A percentile compares a stretch with the other conserved stretches of the same genome.
Evolutionary conservation across 2,888 invertebrate species (phyloP).

Genomic region (Andrena chrysosceles): DNA sequence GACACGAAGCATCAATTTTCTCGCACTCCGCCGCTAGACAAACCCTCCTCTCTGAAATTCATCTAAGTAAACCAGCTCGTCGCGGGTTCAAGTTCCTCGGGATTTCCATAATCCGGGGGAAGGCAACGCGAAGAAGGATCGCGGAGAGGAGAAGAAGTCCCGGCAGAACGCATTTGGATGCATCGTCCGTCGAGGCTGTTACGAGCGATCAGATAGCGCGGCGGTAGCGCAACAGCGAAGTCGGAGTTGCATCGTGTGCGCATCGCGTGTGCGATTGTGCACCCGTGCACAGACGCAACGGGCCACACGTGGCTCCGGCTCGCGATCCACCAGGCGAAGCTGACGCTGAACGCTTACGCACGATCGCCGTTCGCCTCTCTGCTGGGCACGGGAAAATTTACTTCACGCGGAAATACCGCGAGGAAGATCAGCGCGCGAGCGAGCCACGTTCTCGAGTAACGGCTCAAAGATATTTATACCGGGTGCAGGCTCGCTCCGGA

Average conservation of each 20-base stretch:
- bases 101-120: constrained; percentile 9
- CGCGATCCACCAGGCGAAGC: constrained; percentile 17
- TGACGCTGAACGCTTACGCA: constrained; percentile 53
- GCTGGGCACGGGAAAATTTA: constrained; percentile 47
- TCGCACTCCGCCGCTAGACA: not conserved
- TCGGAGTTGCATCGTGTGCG: not conserved
- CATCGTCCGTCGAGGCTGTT: constrained; percentile 71
- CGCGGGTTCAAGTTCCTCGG: not conserved
- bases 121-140: not conserved
- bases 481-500: constrained; percentile 40
- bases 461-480: constrained; percentile 46
- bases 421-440: constrained; percentile 54
- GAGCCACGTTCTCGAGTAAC: constrained; percentile 45
- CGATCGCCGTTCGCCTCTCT: constrained; percentile 42
- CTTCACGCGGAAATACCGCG: constrained; percentile 69
- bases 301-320: constrained; percentile 18
- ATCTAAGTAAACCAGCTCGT: not conserved
- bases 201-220: constrained; percentile 77
- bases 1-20: too few relatives aligned
- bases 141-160: constrained; percentile 44
- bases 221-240: constrained; percentile 41
- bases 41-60: not conserved
- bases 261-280: constrained; percentile 40
- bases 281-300: constrained; percentile 39
- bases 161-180: constrained; percentile 65